Conservation (phyloP, 2,797 vertebrate species). For the Gallirallus australis region DNA sequence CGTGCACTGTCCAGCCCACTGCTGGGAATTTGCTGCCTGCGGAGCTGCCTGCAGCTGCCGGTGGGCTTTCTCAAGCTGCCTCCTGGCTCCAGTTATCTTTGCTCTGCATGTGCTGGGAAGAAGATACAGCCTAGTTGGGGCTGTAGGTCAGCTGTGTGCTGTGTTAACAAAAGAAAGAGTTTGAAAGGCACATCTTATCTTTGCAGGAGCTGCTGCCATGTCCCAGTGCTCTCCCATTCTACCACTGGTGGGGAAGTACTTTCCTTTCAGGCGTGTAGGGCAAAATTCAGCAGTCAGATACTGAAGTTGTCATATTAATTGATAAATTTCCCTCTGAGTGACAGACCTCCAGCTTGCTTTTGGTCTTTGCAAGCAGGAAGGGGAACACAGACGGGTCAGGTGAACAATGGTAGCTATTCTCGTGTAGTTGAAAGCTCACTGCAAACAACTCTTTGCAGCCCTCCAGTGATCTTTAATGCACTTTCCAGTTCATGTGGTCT, state of each 20-base stretch:
- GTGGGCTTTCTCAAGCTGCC: background rate
- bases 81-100: background rate
- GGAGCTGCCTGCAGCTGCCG: background rate
- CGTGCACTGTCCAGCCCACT: background rate
- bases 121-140: background rate
- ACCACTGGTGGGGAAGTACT: background rate
- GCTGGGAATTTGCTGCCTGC: background rate
- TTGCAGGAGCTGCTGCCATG: background rate
- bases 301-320: background rate
- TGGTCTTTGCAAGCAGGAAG: background rate
- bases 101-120: background rate
- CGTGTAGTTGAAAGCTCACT: background rate
- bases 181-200: background rate
- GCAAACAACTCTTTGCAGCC: background rate
- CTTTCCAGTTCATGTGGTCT: background rate
- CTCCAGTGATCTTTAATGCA: background rate
- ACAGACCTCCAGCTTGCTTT: background rate
- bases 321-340: background rate
- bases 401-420: background rate
- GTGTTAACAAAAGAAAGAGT: background rate
- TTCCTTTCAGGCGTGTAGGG: background rate
- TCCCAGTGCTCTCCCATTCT: background rate
- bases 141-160: accelerated
- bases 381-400: background rate
- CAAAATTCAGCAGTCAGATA: background rate